Base-by-base conservation (phyloP, 2,797 vertebrate species). In the Sebastes taczanowskii region DNA sequence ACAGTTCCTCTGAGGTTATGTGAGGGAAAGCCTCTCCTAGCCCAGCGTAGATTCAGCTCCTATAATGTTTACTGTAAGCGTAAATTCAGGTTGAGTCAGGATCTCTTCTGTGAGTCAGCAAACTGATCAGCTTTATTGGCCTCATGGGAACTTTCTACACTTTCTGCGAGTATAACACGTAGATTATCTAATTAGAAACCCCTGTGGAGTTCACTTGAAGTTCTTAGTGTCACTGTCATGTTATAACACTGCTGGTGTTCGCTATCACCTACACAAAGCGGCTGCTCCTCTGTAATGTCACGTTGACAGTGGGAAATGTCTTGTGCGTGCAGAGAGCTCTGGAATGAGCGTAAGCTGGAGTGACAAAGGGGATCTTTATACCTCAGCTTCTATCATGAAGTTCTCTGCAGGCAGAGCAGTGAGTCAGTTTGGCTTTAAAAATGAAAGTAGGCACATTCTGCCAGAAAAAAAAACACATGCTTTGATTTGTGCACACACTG, bases 381-480 rank as follows among this genome's bases (percentile, higher is more conserved):
- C 77, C 62, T 86, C 60, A 49, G 42, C 74, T 71, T 85, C 68
- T 64, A 80, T 86, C 62, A 68, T 61, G 38, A 86, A 82, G 73
- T 90, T 92, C 27, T 89, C 80, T 63, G 52, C 83, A 74, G 76
- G 83, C 81, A 80, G 70, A 72, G 23, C 29, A 78, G 69, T 92
- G 88, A 92, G 81, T 92, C 91, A 88, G 78, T 85, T 84, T 81
- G 66, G 69, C 70, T 70, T 87, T 86, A 76, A 80, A 86, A 85
- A 79, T 83, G 77, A 82, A 86, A 85, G 86, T 80, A 68, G 92
- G 83, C 75, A 86, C 65, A 87, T 74, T 90, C 81, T 85, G 67
- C 69, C 58, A 66, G 13, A 63, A 72, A 65, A 46, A 62, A 69
- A 30, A 74, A 83, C 55, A 61, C 30, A 64, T 35, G 49, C 77